Base-by-base conservation (phyloP, 2,888 invertebrate species). In the Andrena minutula region DNA sequence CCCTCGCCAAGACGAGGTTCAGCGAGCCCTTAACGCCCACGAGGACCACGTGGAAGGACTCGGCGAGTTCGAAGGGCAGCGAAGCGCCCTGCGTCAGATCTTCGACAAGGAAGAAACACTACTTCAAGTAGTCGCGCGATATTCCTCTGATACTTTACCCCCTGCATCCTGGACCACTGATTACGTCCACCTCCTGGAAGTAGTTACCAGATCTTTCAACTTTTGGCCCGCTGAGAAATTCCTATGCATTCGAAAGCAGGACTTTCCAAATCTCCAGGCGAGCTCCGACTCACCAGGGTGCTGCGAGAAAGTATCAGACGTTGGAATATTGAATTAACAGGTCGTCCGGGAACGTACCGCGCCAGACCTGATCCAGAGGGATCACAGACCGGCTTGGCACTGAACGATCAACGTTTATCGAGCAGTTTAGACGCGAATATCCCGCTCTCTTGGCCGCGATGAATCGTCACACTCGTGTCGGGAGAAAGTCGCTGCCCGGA, bases 21-120 rank as follows among this genome's bases (percentile, higher is more conserved):
- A 86, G 83, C 26, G 85, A 87, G 0, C 79, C 87, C 0, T 60
- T 79, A 5, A 80, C 84, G 1, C 76, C 84, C 0, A 75, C 75
- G 8, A 88, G 83, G 49, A 84, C 28, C 73, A 75, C 80, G 8
- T 88, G 86, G 84, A 89, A 82, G 35, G 91, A 91, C 1, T 2
- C 74, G 0, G 5, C 47, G 30, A 58, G 7, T 5, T 41, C 75
- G 47, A 88, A 78, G 28, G 86, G 82, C 35, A 75, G 80, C 35
- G 91, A 90, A 26, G 87, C 91, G 1, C 88, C 91, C 0, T 90
- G 91, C 73, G 82, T 90, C 1, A 89, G 91, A 76, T 90, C 90
- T 1, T 92, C 92, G 0, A 89, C 86, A 26, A 88, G 92, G 35
- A 89, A 88, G 77, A 91, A 89, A 85, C 89, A 92, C 58, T 92